phyloP scores from a whole-genome alignment of 2,888 invertebrate genomes.

The Trichogramma evanescens region DNA sequence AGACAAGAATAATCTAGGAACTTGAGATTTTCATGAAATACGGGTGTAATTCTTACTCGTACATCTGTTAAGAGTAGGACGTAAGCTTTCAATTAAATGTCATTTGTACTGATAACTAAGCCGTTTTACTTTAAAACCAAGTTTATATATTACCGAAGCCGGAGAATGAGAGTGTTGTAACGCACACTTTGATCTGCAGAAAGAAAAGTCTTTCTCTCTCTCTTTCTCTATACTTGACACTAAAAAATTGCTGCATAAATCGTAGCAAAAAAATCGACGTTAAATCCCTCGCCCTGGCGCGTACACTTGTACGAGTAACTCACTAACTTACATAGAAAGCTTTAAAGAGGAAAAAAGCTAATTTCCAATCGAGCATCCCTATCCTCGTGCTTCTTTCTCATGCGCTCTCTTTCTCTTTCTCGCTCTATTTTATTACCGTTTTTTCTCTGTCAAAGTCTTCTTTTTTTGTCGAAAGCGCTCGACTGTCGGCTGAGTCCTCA shows the following conservation, averaged over 20 bases:
- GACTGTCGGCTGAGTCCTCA: neutral
- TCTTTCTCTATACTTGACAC: neutral
- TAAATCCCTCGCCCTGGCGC: constrained; percentile 5
- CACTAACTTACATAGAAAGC: constrained; percentile 3
- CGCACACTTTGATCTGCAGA: neutral
- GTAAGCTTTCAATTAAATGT: too few species aligned
- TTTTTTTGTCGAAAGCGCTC: neutral
- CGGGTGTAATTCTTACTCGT: too few species aligned
- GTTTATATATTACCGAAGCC: too few species aligned
- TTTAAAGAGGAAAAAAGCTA: constrained; percentile 8
- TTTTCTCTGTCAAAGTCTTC: neutral
- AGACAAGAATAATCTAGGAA: too few species aligned
- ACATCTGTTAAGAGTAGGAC: too few species aligned
- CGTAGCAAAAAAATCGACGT: constrained; percentile 5
- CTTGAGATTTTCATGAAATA: too few species aligned
- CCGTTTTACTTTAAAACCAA: too few species aligned
- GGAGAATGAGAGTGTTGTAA: too few species aligned
- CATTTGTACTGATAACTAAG: too few species aligned
- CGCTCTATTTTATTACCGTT: neutral
- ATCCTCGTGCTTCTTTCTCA: neutral
- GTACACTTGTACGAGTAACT: constrained; percentile 1
- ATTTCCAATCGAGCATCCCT: constrained; percentile 7
- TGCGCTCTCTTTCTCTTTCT: neutral
- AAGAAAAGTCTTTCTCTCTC: neutral
- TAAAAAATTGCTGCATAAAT: constrained; percentile 15